Evolutionary conservation across 1,140 invertebrate genomes (phyloP), one percentile per base, ranked within the genome.

Genomic region (Tigriopus japonicus): DNA sequence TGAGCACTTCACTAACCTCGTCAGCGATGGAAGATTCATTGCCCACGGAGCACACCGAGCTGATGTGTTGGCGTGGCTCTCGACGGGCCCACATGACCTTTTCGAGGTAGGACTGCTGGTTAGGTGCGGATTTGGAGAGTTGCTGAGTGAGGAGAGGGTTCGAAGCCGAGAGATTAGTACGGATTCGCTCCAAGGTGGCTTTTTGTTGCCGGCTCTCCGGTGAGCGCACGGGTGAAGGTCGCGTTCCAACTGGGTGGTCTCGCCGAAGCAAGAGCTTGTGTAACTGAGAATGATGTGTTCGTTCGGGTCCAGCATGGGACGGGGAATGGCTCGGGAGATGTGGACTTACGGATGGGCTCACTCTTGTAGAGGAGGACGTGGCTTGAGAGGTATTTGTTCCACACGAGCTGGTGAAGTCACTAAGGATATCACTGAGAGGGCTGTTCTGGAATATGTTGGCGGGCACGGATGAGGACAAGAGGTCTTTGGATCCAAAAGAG

Each of bases 1-100:
- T 61, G 17, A 61, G 17, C 15, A 61, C 45, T 19, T 61, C 59
- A 17, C n/a, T 56, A 13, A 61, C 59, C 42, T 61, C 59, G 19
- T 61, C 59, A 55, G 59, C 49, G 14, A 61, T 53, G 40, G 43
- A 23, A 21, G 59, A 61, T 14, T 53, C 51, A 15, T 49, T 52
- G 40, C 43, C 59, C 13, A 56, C 45, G 15, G 59, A 61, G 45
- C 59, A 61, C 2, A 61, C 51, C 10, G 59, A 61, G 49, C 51
- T 61, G 17, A 61, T 55, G 28, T 61, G 59, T 35, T 49, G 59
- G 13, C 58, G 21, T 6, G 42, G 58, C 42, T 60, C 58, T 52
- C 58, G 58, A 13, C 58, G 41, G 1, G 42, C 42, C 55, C 58
- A 60, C 45, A 60, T 51, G 12, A 53, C 17, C 21, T 49, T 14